phyloP scores from a whole-genome alignment of 2,888 invertebrate species.

The Habrosyne pyritoides region DNA sequence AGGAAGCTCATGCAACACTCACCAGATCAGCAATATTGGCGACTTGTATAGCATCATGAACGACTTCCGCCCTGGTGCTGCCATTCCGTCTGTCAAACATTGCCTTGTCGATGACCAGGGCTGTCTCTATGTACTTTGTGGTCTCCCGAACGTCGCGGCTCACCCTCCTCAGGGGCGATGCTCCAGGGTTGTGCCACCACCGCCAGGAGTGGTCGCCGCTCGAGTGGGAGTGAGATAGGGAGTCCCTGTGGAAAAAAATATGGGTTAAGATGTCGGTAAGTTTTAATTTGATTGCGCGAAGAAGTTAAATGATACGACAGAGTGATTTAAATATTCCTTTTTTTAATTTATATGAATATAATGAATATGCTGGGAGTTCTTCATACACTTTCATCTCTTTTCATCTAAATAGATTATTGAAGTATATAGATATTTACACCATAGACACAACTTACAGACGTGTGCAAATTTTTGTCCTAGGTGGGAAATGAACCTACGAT shows the following conservation, averaged over 20 bases:
- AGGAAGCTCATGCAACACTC: too few relatives aligned
- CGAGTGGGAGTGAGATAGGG: constrained; percentile 16
- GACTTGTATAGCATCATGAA: constrained; percentile 97
- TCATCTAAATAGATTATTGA: too few relatives aligned
- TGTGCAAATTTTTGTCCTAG: too few relatives aligned
- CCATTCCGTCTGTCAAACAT: constrained; percentile 97
- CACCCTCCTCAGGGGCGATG: constrained; percentile 60
- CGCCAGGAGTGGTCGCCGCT: constrained; percentile 61
- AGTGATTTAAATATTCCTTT: too few relatives aligned
- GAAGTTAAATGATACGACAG: too few relatives aligned
- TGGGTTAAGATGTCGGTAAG: not conserved
- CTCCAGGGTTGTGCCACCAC: constrained; percentile 71
- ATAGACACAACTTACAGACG: too few relatives aligned
- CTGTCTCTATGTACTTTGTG: constrained; percentile 97
- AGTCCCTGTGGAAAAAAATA: constrained; percentile 36
- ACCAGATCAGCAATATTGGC: constrained; percentile 99
- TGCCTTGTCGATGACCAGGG: constrained; percentile 97
- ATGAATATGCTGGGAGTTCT: too few relatives aligned
- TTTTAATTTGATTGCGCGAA: too few relatives aligned
- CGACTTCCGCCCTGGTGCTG: constrained; percentile 93
- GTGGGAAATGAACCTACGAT: too few relatives aligned
- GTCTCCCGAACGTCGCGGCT: constrained; percentile 93
- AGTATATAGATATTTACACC: too few relatives aligned
- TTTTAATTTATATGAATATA: too few relatives aligned
- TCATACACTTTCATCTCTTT: too few relatives aligned